Evolutionary conservation across 1,140 invertebrate genomes (phyloP).

Genomic region (Harpegnathos saltator): DNA sequence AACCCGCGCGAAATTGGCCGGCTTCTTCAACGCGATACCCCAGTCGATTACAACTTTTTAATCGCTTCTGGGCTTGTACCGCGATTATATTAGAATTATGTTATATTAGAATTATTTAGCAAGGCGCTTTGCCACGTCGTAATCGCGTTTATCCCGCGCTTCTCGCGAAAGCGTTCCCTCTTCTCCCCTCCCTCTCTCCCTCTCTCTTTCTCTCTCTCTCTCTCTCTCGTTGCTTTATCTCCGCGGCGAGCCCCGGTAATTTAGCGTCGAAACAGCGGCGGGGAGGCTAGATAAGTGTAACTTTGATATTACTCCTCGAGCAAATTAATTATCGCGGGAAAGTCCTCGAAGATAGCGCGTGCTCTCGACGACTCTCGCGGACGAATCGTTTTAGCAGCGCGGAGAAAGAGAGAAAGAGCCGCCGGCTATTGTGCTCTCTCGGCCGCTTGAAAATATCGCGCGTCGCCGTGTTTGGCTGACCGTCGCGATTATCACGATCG

Average conservation of each 20-base stretch:
- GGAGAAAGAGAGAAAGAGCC: too few species aligned
- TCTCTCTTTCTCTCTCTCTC: too few species aligned
- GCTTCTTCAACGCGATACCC: background rate
- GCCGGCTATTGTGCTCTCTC: background rate
- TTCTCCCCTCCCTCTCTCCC: too few species aligned
- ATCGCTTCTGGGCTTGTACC: background rate
- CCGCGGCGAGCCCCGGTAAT: conserved; percentile 5
- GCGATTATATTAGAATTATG: too few species aligned
- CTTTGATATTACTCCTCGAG: background rate
- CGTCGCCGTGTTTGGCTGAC: background rate
- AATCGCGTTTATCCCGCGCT: too few species aligned
- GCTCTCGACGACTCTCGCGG: background rate
- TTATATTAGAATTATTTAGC: too few species aligned
- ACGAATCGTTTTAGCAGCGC: too few species aligned
- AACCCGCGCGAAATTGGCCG: background rate
- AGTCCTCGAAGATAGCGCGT: background rate
- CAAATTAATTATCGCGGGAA: conserved; percentile 7
- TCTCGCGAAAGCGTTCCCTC: too few species aligned
- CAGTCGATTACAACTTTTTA: background rate
- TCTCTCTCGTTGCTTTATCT: background rate
- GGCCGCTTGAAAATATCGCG: background rate
- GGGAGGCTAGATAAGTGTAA: background rate
- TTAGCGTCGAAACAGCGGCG: background rate
- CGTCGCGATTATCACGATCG: conserved; percentile 15
- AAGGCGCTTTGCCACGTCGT: too few species aligned